Percentiles rank a stretch among this genome's conserved stretches.
phyloP scores from a whole-genome alignment of 2,113 vertebrate genomes.

The Oncorhynchus gorbuscha region DNA sequence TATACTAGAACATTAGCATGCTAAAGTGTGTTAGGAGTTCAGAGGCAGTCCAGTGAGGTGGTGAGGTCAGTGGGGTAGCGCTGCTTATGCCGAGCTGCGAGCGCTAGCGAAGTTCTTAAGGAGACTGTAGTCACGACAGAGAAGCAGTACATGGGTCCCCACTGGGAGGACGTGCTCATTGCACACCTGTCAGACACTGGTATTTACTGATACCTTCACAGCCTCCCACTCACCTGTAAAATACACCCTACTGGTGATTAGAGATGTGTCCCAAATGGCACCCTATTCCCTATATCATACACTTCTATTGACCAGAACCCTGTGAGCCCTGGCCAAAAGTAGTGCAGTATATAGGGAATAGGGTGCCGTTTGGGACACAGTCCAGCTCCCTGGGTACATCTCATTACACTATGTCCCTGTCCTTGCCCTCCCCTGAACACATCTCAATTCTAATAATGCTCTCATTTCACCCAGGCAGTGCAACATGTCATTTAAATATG shows the following conservation, averaged over 20 bases:
- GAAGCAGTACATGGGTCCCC: slow-evolving; percentile 39
- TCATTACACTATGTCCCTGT: slow-evolving; percentile 24
- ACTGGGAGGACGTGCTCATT: slow-evolving; percentile 39
- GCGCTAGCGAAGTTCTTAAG: slow-evolving; percentile 28
- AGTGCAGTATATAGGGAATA: too few species aligned
- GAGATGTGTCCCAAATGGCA: too few species aligned
- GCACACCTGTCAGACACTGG: slow-evolving; percentile 63
- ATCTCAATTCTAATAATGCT: background rate
- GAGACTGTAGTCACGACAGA: slow-evolving; percentile 29
- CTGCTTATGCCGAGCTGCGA: slow-evolving; percentile 3
- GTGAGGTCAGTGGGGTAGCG: slow-evolving; percentile 18
- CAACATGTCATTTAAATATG: slow-evolving; percentile 26
- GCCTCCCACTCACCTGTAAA: slow-evolving; percentile 56
- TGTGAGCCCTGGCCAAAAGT: too few species aligned
- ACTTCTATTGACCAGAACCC: too few species aligned
- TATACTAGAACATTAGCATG: background rate
- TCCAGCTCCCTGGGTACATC: slow-evolving; percentile 4
- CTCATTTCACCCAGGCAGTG: background rate
- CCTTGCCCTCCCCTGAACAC: slow-evolving; percentile 23
- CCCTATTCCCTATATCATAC: too few species aligned
- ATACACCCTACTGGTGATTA: slow-evolving; percentile 47
- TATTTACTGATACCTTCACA: slow-evolving; percentile 52
- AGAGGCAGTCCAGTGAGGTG: slow-evolving; percentile 25
- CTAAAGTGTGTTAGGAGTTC: background rate
- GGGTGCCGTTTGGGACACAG: background rate